Conservation (phyloP, 2,888 invertebrate genomes). For the Liposcelis brunnea region DNA sequence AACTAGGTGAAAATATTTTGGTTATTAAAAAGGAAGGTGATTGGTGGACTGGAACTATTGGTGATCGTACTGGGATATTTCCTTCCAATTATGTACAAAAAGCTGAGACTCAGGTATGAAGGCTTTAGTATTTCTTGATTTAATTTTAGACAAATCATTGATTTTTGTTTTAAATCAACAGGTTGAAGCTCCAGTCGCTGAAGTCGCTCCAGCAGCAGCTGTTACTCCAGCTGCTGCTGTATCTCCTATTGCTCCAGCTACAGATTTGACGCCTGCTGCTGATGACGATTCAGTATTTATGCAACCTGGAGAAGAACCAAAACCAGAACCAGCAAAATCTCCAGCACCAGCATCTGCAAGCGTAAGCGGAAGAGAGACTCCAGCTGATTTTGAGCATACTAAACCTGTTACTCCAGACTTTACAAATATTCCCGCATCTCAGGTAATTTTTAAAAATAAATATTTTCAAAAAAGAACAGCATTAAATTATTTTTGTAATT, state of each 20-base stretch:
- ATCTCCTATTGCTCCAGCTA: constrained; percentile 1
- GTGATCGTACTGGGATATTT: constrained; percentile 75
- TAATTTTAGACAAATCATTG: background rate
- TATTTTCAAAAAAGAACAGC: too few species aligned
- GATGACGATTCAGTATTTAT: background rate
- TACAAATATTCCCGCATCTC: constrained; percentile 14
- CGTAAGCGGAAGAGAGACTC: constrained; percentile 6
- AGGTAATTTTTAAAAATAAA: too few species aligned
- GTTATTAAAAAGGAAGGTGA: constrained; percentile 86
- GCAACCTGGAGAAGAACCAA: background rate
- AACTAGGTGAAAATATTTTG: constrained; percentile 65
- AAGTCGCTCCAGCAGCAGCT: background rate
- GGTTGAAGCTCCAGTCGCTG: constrained; percentile 10
- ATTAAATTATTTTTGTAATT: constrained; percentile 13
- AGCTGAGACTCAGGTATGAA: constrained; percentile 28
- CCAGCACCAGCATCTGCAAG: background rate
- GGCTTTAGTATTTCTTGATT: background rate
- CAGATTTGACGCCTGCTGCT: background rate
- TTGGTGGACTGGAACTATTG: constrained; percentile 95
- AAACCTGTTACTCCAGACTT: constrained; percentile 19
- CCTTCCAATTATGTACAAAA: constrained; percentile 92
- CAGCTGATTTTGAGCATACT: background rate
- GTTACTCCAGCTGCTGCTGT: background rate
- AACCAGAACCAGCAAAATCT: background rate
- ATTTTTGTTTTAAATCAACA: constrained; percentile 7